A percentile compares a stretch with the other conserved stretches of the same genome.
These are phyloP conservation scores for Fopius arisanus DNA, from an alignment of 1,140 invertebrate genomes.

Conservation along the genomic window DNA sequence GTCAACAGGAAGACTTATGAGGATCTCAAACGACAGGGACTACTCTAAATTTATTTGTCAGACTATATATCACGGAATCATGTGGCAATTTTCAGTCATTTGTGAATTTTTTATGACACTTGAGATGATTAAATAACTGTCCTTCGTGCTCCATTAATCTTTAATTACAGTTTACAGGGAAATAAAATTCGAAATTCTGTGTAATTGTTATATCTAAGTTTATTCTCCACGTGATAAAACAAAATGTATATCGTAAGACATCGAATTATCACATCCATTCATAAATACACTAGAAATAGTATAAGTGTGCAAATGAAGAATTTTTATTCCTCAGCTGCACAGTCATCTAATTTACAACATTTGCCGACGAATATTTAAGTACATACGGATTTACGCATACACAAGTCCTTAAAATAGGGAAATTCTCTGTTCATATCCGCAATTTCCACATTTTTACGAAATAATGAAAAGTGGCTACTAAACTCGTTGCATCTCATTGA, in stretches of 20 bases:
- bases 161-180: background rate
- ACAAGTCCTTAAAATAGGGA: background rate
- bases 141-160: background rate
- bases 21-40: slow-evolving; percentile 97
- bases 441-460: background rate
- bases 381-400: background rate
- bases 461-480: background rate
- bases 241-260: background rate
- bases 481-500: background rate
- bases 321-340: slow-evolving; percentile 6
- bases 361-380: background rate
- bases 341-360: background rate
- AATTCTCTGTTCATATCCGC: background rate
- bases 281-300: slow-evolving; percentile 14
- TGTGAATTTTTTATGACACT: too few species aligned
- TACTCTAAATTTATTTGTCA: slow-evolving; percentile 72
- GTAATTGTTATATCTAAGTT: background rate
- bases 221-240: background rate
- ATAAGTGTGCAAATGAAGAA: background rate
- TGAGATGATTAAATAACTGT: too few species aligned
- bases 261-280: background rate
- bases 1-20: slow-evolving; percentile 98
- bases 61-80: background rate
- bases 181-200: background rate
- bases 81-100: too few species aligned